Conservation (phyloP, 2,797 vertebrate genomes). For the Sus cebifrons region DNA sequence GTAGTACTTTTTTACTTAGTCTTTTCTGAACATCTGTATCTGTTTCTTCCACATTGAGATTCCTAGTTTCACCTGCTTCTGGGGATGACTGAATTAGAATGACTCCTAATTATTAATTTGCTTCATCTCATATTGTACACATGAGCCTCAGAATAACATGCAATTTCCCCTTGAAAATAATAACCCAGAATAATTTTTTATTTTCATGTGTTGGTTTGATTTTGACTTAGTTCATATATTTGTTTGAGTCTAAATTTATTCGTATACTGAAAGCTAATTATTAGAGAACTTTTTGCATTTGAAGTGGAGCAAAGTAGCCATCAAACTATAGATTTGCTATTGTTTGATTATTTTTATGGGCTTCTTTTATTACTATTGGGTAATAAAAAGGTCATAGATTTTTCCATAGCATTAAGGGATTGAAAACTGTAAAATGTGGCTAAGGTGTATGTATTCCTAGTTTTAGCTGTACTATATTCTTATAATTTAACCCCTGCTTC, state of each 20-base stretch:
- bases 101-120: background rate
- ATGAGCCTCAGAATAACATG: background rate
- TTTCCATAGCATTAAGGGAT: background rate
- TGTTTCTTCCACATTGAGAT: background rate
- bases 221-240: slow-evolving; percentile 28
- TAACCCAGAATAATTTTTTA: background rate
- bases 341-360: background rate
- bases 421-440: background rate
- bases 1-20: background rate
- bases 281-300: background rate
- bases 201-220: background rate
- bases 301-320: background rate
- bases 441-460: background rate
- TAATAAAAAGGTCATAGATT: background rate
- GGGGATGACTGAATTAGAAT: background rate
- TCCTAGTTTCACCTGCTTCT: background rate
- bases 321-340: background rate
- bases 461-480: background rate
- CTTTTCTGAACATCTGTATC: background rate
- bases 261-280: background rate
- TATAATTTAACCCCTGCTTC: background rate
- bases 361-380: slow-evolving; percentile 19
- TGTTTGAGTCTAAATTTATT: slow-evolving; percentile 23
- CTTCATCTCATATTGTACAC: background rate
- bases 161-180: background rate